These are phyloP conservation scores for Melanotaenia parkinsoni DNA, from an alignment of 2,797 vertebrate genomes.

Conservation along the genomic window DNA sequence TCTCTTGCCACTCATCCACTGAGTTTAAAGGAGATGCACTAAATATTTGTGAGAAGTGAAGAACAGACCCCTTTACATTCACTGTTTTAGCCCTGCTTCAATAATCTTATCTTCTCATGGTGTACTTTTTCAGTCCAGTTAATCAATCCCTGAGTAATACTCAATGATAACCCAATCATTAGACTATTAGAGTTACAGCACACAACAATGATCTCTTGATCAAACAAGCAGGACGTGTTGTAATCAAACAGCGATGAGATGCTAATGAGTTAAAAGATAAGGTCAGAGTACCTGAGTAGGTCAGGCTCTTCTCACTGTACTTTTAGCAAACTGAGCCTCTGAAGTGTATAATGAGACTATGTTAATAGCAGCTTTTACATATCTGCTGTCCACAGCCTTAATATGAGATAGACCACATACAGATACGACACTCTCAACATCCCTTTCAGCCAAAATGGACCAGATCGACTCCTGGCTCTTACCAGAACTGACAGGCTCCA, in stretches of 20 bases:
- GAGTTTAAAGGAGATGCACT: background rate
- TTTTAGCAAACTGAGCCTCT: background rate
- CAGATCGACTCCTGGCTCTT: conserved; percentile 35
- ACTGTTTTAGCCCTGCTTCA: background rate
- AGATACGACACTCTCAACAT: no score
- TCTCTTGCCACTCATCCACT: background rate
- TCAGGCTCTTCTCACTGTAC: background rate
- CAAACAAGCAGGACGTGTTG: background rate
- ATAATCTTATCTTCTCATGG: conserved; percentile 1
- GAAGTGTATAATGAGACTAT: background rate
- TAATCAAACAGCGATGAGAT: conserved; percentile 5
- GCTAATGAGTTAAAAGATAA: background rate
- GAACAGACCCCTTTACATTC: background rate
- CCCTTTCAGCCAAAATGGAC: no score
- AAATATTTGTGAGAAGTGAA: background rate
- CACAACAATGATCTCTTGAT: conserved; percentile 11
- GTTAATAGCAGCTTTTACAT: background rate
- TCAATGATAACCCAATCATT: background rate
- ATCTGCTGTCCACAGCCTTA: no score
- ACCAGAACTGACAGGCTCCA: conserved; percentile 77
- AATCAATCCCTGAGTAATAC: background rate
- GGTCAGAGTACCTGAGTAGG: background rate
- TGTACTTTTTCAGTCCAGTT: background rate
- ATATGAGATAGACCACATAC: background rate
- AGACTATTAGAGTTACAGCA: background rate